Conservation (phyloP, 2,888 invertebrate species). For the Seira ritae region DNA sequence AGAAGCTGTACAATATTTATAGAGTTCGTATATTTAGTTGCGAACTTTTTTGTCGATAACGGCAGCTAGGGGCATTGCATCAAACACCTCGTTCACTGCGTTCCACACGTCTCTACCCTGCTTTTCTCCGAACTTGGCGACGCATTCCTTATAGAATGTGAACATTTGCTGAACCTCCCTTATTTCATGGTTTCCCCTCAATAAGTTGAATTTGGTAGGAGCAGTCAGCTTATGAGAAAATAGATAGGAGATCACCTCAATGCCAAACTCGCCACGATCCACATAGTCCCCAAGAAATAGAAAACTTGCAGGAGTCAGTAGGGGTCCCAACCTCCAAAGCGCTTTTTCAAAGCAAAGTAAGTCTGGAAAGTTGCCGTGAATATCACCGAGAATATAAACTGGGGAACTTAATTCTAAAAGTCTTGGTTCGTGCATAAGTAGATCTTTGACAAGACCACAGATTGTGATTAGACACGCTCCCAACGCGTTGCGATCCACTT, state of each 20-base stretch:
- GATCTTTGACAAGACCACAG: constrained; percentile 77
- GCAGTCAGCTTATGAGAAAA: constrained; percentile 83
- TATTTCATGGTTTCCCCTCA: constrained; percentile 88
- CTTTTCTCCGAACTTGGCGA: constrained; percentile 82
- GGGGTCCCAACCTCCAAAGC: constrained; percentile 83
- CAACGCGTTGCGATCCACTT: constrained; percentile 76
- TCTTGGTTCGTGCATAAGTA: constrained; percentile 78
- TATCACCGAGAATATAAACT: constrained; percentile 81
- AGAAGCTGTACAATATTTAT: too few relatives aligned
- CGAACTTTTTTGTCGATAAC: constrained; percentile 83
- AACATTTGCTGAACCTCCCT: constrained; percentile 85
- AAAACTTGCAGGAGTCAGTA: constrained; percentile 81
- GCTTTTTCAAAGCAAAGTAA: constrained; percentile 83
- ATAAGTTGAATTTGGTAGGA: constrained; percentile 80
- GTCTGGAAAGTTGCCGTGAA: constrained; percentile 85
- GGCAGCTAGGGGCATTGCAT: constrained; percentile 84
- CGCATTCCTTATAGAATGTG: constrained; percentile 84
- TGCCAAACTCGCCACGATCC: constrained; percentile 83
- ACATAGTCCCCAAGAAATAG: constrained; percentile 88
- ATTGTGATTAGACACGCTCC: constrained; percentile 78
- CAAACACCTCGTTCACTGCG: constrained; percentile 83
- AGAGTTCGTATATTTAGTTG: neutral
- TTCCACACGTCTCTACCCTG: constrained; percentile 83
- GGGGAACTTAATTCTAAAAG: constrained; percentile 79
- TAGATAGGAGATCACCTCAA: constrained; percentile 84